Percentiles rank a stretch among this genome's conserved stretches.
Evolutionary conservation across 2,113 vertebrate species (phyloP).

Genomic region (Seriola aureovittata): DNA sequence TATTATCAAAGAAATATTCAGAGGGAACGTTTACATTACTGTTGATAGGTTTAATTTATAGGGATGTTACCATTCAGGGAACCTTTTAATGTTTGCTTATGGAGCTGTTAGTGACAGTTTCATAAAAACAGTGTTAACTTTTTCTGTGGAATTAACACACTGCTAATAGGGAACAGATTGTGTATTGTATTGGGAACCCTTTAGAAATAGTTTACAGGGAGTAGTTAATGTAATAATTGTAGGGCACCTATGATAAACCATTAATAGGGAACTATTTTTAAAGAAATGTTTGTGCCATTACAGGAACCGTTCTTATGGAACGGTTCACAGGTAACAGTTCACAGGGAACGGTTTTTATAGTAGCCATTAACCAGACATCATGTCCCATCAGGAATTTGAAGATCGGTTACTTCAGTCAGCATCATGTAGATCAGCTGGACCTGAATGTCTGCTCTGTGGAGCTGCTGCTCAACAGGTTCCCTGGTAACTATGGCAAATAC

Average conservation of each 20-base stretch:
- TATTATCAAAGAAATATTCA: neutral
- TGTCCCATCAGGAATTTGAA: conserved; percentile 90
- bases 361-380: neutral
- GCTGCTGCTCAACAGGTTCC: conserved; percentile 93
- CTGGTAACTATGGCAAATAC: conserved; percentile 84
- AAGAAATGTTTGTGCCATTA: too few species aligned
- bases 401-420: conserved; percentile 98
- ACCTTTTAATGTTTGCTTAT: neutral
- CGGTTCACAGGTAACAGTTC: too few species aligned
- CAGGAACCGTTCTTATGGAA: neutral
- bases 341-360: too few species aligned
- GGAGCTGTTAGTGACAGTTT: neutral
- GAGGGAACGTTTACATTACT: too few species aligned
- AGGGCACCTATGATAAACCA: too few species aligned
- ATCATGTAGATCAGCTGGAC: conserved; percentile 98
- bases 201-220: too few species aligned
- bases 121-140: neutral
- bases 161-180: too few species aligned
- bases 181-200: too few species aligned
- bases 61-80: neutral
- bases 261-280: too few species aligned
- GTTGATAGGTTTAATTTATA: too few species aligned
- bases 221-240: too few species aligned
- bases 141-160: too few species aligned
- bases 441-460: conserved; percentile 95